phyloP scores from a whole-genome alignment of 2,888 invertebrate species.

The Scotopteryx bipunctaria region DNA sequence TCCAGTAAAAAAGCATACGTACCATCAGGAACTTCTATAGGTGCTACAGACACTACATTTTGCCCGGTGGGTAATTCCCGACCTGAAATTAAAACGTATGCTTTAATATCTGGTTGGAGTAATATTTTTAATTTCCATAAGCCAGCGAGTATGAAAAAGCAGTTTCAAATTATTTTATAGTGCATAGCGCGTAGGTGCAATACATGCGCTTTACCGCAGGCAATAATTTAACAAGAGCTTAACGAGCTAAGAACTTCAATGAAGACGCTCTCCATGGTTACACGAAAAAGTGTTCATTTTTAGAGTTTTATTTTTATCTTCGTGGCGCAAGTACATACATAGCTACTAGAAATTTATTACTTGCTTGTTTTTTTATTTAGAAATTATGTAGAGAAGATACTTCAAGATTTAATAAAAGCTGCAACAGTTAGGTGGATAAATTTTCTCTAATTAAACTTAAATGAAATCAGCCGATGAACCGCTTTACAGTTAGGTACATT shows the following conservation, averaged over 20 bases:
- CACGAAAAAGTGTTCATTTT: constrained; percentile 13
- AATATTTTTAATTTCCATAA: constrained; percentile 33
- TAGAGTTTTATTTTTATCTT: constrained; percentile 12
- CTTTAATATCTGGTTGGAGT: constrained; percentile 40
- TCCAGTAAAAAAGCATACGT: constrained; percentile 47
- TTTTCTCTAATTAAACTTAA: too few species aligned
- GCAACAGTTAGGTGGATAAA: too few species aligned
- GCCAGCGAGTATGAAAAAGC: constrained; percentile 26
- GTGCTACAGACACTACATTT: constrained; percentile 79
- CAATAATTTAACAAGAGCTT: constrained; percentile 29
- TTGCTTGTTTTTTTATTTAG: neutral
- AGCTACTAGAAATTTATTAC: neutral
- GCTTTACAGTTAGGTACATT: too few species aligned
- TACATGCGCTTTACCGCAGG: constrained; percentile 27
- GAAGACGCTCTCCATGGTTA: constrained; percentile 19
- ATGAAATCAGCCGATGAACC: too few species aligned
- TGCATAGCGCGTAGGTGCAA: constrained; percentile 18
- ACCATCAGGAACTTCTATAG: constrained; percentile 79
- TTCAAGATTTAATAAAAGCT: neutral
- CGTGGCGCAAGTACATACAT: neutral
- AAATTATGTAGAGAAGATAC: neutral
- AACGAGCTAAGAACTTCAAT: constrained; percentile 26
- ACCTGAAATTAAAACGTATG: constrained; percentile 67
- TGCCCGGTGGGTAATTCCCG: constrained; percentile 76
- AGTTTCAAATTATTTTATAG: constrained; percentile 35